Evolutionary conservation across 2,888 invertebrate genomes (phyloP).

Genomic region (Rhopalosiphum nymphaeae): DNA sequence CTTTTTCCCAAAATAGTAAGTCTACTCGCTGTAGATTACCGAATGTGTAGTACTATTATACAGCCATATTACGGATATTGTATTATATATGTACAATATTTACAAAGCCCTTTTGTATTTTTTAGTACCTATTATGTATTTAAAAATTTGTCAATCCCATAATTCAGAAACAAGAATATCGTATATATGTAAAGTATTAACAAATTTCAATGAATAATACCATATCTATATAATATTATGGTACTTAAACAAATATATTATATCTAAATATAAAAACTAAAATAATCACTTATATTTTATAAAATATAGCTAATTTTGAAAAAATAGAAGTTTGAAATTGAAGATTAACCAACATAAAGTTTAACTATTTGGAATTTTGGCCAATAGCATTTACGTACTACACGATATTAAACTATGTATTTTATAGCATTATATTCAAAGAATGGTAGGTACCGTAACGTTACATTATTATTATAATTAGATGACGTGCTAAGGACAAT

Average conservation of each 20-base stretch:
- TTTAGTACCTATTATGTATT: neutral
- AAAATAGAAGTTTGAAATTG: neutral
- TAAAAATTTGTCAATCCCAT: neutral
- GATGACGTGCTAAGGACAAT: conserved; percentile 53
- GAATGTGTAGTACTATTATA: no score
- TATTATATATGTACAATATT: neutral
- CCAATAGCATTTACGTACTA: neutral
- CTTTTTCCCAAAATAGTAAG: no score
- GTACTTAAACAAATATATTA: neutral
- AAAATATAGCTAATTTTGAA: neutral
- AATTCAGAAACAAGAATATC: no score
- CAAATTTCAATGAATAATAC: neutral
- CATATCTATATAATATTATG: neutral
- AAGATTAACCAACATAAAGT: conserved; percentile 30
- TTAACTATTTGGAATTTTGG: conserved; percentile 44
- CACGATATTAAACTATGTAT: conserved; percentile 22
- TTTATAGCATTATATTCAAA: conserved; percentile 18
- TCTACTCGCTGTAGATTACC: no score
- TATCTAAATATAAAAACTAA: neutral
- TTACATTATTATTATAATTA: conserved; percentile 41
- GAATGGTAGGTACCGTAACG: conserved; percentile 23
- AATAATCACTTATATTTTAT: neutral
- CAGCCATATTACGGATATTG: no score
- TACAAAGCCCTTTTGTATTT: neutral
- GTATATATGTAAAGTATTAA: neutral